Conservation (phyloP, 2,113 vertebrate species). For the Apteryx mantelli region DNA sequence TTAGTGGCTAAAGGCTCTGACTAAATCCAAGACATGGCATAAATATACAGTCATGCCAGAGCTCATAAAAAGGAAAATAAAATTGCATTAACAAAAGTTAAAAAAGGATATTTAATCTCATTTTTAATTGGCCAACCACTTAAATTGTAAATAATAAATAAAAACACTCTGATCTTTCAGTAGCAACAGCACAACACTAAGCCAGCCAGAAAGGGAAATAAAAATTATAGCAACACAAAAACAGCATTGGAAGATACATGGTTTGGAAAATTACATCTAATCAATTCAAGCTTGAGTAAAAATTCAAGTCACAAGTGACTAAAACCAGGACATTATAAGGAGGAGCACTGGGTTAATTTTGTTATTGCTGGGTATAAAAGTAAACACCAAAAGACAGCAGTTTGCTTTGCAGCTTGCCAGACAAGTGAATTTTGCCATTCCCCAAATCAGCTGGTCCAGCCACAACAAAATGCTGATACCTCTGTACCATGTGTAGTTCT, state of each 20-base stretch:
- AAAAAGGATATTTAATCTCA: neutral
- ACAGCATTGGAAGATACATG: neutral
- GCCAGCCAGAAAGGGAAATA: neutral
- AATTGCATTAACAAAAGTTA: neutral
- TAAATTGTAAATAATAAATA: neutral
- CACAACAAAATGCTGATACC: neutral
- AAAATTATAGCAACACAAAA: neutral
- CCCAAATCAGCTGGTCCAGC: neutral
- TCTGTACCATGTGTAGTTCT: neutral
- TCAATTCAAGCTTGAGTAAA: neutral
- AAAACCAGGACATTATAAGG: neutral
- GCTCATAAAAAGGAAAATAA: neutral
- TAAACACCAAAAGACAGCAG: neutral
- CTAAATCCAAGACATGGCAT: fast-evolving
- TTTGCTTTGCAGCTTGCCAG: neutral
- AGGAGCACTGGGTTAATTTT: neutral
- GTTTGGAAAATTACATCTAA: neutral
- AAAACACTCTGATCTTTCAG: fast-evolving
- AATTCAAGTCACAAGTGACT: neutral
- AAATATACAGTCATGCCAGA: neutral
- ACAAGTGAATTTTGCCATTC: neutral
- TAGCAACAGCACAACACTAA: neutral
- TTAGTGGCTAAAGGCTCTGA: neutral
- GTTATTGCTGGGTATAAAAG: neutral
- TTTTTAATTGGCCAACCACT: neutral